phyloP scores from a whole-genome alignment of 2,113 vertebrate genomes.

The Empidonax traillii region DNA sequence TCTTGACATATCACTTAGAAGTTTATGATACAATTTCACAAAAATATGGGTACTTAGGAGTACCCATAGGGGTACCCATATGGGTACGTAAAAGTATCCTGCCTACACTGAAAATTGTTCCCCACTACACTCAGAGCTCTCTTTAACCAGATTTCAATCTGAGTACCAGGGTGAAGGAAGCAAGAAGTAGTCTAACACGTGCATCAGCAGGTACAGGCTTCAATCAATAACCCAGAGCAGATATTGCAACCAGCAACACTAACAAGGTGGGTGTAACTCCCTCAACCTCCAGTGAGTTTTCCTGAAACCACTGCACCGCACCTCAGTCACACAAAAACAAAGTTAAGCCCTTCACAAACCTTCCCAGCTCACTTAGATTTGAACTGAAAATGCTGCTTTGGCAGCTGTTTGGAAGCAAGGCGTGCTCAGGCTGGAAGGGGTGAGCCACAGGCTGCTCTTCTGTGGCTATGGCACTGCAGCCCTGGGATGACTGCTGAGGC shows the following conservation, averaged over 20 bases:
- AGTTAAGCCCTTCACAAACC: neutral
- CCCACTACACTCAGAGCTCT: neutral
- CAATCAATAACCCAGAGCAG: neutral
- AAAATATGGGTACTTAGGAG: neutral
- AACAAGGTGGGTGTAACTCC: neutral
- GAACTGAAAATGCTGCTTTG: neutral
- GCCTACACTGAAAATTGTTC: neutral
- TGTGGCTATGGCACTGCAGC: rapidly evolving
- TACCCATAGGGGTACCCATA: neutral
- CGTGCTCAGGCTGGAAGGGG: neutral
- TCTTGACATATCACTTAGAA: neutral
- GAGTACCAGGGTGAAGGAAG: neutral
- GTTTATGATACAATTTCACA: neutral
- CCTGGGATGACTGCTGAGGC: rapidly evolving
- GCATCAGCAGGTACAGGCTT: neutral
- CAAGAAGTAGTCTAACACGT: neutral
- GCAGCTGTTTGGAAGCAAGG: neutral
- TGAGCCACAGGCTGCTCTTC: rapidly evolving
- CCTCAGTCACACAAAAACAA: neutral
- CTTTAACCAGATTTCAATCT: neutral
- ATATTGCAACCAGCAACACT: neutral
- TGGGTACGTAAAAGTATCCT: neutral
- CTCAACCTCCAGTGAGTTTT: rapidly evolving
- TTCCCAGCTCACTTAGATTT: neutral
- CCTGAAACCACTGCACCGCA: neutral